Evolutionary conservation across 2,888 invertebrate species (phyloP), one percentile per base, ranked within the genome.

Genomic region (Drosophila incognita): DNA sequence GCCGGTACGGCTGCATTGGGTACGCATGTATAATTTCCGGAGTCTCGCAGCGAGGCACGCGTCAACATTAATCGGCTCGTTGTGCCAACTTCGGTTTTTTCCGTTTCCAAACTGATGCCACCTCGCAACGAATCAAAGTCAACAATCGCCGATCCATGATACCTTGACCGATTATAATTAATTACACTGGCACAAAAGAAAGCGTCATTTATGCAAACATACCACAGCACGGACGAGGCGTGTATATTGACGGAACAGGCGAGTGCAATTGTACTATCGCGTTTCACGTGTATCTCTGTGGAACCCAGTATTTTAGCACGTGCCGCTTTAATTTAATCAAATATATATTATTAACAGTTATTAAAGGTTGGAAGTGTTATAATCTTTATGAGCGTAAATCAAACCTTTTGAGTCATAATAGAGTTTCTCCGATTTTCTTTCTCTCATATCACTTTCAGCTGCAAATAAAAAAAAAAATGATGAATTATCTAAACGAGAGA

Each of bases 21-120:
- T 88, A 97, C 96, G 93, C 98, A 98, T 48, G 97, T 97, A 93
- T 98, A 98, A 94, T 97, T 97, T 87, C 98, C 97, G 59, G 97
- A 97, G 94, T 97, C 97, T 15, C 96, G 95, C 79, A 97, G 94
- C 53, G 96, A 95, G 42, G 98, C 98, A 90, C 97, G 96, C 36
- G 97, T 97, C 82, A 98, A 96, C 93, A 97, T 95, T 79, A 98
- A 94, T 90, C 94, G 96, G 94, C 97, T 97, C 76, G 97, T 97
- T 65, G 97, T 97, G 52, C 97, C 97, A 4, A 96, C 95, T 82
- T 95, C 95, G 31, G 97, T 97, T 94, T 97, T 97, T 94, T 97
- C 97, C 18, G 97, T 97, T 94, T 97, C 97, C 90, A 98, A 94
- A 92, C 96, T 97, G 90, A 98, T 97, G 36, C 98, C 97, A 62